Conservation (phyloP, 2,797 vertebrate genomes). For the Enteromius trimaculatus region DNA sequence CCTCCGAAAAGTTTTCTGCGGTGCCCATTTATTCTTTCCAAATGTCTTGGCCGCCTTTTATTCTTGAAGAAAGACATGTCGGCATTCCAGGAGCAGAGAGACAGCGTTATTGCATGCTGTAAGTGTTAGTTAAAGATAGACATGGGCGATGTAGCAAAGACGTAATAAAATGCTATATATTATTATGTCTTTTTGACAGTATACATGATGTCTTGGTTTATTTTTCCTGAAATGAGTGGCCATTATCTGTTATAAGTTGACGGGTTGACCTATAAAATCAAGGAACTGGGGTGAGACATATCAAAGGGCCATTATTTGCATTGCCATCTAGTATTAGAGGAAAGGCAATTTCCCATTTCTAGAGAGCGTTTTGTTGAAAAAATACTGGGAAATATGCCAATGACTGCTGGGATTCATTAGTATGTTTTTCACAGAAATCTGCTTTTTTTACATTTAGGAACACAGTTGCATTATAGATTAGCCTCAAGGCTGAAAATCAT, state of each 20-base stretch:
- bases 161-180: neutral
- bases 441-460: neutral
- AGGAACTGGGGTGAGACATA: neutral
- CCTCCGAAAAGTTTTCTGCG: conserved; percentile 1
- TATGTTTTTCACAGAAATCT: neutral
- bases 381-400: neutral
- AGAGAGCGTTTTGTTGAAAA: neutral
- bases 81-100: neutral
- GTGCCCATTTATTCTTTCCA: conserved; percentile 32
- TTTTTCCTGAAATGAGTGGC: neutral
- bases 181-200: neutral
- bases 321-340: neutral
- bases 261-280: neutral
- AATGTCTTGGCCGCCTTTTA: neutral
- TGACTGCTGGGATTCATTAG: neutral
- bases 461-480: neutral
- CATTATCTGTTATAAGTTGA: neutral
- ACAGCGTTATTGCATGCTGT: neutral
- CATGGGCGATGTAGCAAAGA: neutral
- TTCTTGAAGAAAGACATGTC: neutral
- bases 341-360: neutral
- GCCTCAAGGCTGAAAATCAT: neutral
- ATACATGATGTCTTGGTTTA: neutral
- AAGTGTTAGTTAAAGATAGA: neutral
- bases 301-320: neutral